Percentiles rank a stretch among this genome's conserved stretches.
Conservation (phyloP, 1,140 invertebrate genomes). For the Daktulosphaira vitifoliae region DNA sequence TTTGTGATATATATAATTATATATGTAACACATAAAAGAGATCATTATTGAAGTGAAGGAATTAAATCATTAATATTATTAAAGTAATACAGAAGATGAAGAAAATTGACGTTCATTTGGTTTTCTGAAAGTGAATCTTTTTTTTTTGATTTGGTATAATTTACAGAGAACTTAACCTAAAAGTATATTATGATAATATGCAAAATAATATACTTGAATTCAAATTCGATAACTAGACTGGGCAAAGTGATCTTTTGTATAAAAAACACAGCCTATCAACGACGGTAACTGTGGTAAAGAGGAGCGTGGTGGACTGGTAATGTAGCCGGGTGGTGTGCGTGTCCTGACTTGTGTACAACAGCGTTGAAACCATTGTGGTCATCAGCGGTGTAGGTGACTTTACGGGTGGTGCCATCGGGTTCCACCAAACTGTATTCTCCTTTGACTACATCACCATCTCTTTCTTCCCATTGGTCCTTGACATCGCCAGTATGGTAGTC, state of each 20-base stretch:
- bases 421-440: constrained; percentile 51
- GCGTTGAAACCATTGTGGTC: constrained; percentile 54
- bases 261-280: neutral
- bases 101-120: neutral
- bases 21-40: too few relatives aligned
- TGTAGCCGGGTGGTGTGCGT: constrained; percentile 42
- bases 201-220: too few relatives aligned
- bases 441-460: constrained; percentile 48
- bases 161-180: too few relatives aligned
- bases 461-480: constrained; percentile 48
- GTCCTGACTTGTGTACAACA: constrained; percentile 50
- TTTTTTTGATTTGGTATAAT: constrained; percentile 23
- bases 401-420: constrained; percentile 52
- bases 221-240: too few relatives aligned
- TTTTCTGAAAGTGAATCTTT: neutral
- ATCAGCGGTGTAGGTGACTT: constrained; percentile 53
- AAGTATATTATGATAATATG: too few relatives aligned
- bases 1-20: too few relatives aligned
- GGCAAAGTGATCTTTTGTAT: too few relatives aligned
- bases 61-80: neutral
- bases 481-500: constrained; percentile 49
- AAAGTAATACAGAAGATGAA: too few relatives aligned
- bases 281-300: constrained; percentile 14
- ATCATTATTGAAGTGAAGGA: constrained; percentile 11
- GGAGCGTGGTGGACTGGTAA: constrained; percentile 34